Base-by-base conservation (phyloP, 2,113 vertebrate species). In the Lepidothrix coronata region DNA sequence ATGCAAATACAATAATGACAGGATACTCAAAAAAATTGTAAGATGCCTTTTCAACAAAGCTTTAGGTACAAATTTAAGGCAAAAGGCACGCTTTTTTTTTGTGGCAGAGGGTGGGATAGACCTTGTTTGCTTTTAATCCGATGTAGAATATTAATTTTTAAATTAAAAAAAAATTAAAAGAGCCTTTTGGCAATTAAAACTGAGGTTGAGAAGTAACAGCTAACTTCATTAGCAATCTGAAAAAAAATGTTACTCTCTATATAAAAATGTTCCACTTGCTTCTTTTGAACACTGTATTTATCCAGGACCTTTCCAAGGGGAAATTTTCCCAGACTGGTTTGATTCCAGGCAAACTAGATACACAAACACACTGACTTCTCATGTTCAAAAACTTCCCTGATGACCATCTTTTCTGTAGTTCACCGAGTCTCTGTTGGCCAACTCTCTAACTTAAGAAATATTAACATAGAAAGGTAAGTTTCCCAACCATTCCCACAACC, bases 131-230 rank as follows among this genome's bases (percentile, higher is more conserved):
- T 95, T 91, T 93, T 80, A 85, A 88, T 74, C 14, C n/a, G 9
- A 51, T n/a, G n/a, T 0, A 51, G 23, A 85, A 66, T 0, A 0
- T 68, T 51, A 20, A 21, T 46, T 90, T 77, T 16, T 51, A 31
- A 88, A 4, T 44, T 7, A 70, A 70, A 84, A 80, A 59, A 52
- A 61, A 80, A 79, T 8, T 39, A 58, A n/a, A 76, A 57, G 31
- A 73, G 7, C 1, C 35, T 81, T 89, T 84, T 48, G 48, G 51
- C 39, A 92, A 41, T 35, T 67, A 74, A 86, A 86, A 39, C 46
- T 71, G 48, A 88, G 11, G 30, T 43, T 73, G 20, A 87, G 30
- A 71, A 91, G 86, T 67, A 86, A 37, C 14, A 16, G 46, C 30
- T 49, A 89, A 63, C 57, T 63, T 78, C 9, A 73, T 20, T 23